phyloP scores from a whole-genome alignment of 2,113 vertebrate genomes.

The Chloropsis cyanopogon region DNA sequence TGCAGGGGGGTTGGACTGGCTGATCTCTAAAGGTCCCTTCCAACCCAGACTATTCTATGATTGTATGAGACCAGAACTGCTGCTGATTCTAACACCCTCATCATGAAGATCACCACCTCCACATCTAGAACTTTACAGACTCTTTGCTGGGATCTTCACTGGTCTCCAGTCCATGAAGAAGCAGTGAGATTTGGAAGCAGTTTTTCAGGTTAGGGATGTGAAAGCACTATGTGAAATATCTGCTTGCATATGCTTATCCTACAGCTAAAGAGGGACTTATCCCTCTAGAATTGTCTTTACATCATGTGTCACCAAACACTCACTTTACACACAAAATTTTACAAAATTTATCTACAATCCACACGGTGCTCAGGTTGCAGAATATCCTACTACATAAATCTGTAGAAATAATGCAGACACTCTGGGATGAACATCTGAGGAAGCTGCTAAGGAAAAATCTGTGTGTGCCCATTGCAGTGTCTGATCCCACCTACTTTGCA shows the following conservation, averaged over 20 bases:
- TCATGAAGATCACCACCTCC: neutral
- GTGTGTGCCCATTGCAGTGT: neutral
- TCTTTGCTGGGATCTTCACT: neutral
- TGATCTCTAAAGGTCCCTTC: neutral
- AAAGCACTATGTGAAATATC: neutral
- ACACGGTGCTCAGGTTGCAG: neutral
- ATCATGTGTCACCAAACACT: neutral
- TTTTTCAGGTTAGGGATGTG: neutral
- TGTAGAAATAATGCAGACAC: neutral
- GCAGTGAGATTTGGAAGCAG: neutral
- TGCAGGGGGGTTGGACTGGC: neutral
- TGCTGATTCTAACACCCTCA: neutral
- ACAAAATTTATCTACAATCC: neutral
- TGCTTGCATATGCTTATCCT: neutral
- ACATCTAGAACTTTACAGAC: neutral
- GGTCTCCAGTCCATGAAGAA: neutral
- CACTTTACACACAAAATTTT: neutral
- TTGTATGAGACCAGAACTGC: neutral
- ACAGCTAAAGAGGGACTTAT: neutral
- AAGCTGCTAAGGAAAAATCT: neutral
- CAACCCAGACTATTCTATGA: neutral
- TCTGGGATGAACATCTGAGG: neutral
- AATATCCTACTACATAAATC: neutral
- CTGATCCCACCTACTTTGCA: slow-evolving; percentile 43
- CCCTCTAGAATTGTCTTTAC: neutral